Base-by-base conservation (phyloP, 2,888 invertebrate species). In the Melieria picta region DNA sequence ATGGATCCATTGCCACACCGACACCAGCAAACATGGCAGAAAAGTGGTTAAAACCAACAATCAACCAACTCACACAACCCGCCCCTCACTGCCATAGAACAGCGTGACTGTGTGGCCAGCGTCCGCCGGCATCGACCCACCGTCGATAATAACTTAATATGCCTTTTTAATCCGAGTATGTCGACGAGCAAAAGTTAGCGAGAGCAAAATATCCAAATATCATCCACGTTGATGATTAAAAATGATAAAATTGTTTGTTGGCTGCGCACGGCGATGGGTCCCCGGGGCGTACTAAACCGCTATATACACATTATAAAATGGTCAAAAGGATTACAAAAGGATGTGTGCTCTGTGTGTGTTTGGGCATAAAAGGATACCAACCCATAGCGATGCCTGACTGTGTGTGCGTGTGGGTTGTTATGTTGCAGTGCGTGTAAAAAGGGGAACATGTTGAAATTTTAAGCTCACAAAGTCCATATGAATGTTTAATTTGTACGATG, bases 291-390 rank as follows among this genome's bases (percentile, higher is more conserved):
- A 80, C 81, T 85, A 84, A 85, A 83, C 83, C 83, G 84, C 85
- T 84, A 85, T 85, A 86, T 82, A 85, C 85, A 86, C 85, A 84
- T 85, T 86, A 85, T 86, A 85, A 85, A 85, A 82, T 84, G 84
- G 83, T 80, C 81, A 82, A 79, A 82, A 79, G 83, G 80, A 83
- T 82, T 82, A 72, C 63, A 79, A 69, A 66, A 79, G 78, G 77
- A 76, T 75, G 76, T 80, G 81, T 56, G 45, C 11, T 13, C 9
- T 65, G 30, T 13, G 7, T 45, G 45, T n/a, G 43, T n/a, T 62
- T 45, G n/a, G 30, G 9, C 16, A n/a, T 47, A 50, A 46, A 57
- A 57, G 57, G 56, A 46, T 45, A 7, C 42, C 30, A 4, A 48
- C 45, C 64, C 5, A 43, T 13, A 16, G 47, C 9, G 30, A 42